These are phyloP conservation scores for Acrossocheilus wenchowensis DNA, from an alignment of 2,797 vertebrate genomes.

Conservation along the genomic window DNA sequence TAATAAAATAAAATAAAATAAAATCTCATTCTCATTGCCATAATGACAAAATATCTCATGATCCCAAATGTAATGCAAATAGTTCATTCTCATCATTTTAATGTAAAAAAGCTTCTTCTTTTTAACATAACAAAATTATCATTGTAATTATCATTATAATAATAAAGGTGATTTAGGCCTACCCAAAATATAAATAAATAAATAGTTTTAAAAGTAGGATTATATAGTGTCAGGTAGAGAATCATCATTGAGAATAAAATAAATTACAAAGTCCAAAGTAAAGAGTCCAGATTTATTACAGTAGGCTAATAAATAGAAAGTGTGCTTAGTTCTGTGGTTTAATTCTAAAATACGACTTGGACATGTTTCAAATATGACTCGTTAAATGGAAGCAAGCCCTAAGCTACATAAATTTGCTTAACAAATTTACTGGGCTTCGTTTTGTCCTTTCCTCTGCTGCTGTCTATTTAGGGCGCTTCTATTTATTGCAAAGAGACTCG, in stretches of 20 bases:
- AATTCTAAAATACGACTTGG: not conserved
- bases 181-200: not conserved
- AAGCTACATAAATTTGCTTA: constrained; percentile 11
- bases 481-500: constrained; percentile 75
- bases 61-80: not conserved
- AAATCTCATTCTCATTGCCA: not conserved
- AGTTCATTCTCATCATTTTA: not conserved
- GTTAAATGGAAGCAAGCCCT: not conserved
- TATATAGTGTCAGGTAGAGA: not conserved
- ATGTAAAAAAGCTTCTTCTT: not conserved
- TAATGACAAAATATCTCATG: not conserved
- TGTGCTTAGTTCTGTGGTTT: not conserved
- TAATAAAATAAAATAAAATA: too few species aligned
- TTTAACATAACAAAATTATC: not conserved
- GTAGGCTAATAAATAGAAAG: too few species aligned
- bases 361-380: not conserved
- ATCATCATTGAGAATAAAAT: not conserved
- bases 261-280: not conserved
- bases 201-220: not conserved
- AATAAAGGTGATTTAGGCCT: not conserved
- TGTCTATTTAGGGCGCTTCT: constrained; percentile 82
- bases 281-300: not conserved
- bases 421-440: constrained; percentile 40
- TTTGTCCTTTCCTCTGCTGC: constrained; percentile 58
- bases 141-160: not conserved